Percentiles rank a stretch among this genome's conserved stretches.
These are phyloP conservation scores for Eutrigla gurnardus DNA, from an alignment of 2,797 vertebrate species.

Conservation along the genomic window DNA sequence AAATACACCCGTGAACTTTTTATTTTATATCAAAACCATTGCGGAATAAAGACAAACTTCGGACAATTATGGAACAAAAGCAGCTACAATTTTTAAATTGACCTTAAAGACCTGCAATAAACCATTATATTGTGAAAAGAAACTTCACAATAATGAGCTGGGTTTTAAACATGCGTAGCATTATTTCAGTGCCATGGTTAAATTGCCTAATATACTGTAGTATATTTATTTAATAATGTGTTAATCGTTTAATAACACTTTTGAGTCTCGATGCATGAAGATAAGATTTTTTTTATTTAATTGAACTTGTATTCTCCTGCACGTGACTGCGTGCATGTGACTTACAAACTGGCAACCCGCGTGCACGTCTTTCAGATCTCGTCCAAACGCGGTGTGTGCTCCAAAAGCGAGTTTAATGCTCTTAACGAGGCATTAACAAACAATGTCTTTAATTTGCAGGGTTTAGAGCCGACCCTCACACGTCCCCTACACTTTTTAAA, in stretches of 20 bases:
- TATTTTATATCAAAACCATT: not conserved
- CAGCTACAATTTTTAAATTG: too few species aligned
- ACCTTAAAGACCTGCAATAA: not conserved
- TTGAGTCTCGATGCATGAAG: not conserved
- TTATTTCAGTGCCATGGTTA: not conserved
- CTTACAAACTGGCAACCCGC: not conserved
- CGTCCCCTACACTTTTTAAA: conserved; percentile 62
- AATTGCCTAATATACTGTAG: not conserved
- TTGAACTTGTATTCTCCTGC: not conserved
- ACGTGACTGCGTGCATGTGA: not conserved
- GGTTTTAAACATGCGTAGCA: not conserved
- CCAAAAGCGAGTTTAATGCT: conserved; percentile 59
- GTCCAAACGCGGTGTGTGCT: not conserved
- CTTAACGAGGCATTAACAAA: conserved; percentile 64
- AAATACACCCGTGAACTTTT: not conserved
- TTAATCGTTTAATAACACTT: not conserved
- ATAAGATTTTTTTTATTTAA: not conserved
- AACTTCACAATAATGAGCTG: not conserved
- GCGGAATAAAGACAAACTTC: not conserved
- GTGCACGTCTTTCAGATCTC: not conserved
- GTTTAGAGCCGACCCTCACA: conserved; percentile 43
- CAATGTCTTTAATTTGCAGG: conserved; percentile 53
- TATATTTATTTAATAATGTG: not conserved
- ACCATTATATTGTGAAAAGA: not conserved
- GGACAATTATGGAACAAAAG: not conserved